A percentile compares a stretch with the other conserved stretches of the same genome.
Evolutionary conservation across 2,888 invertebrate species (phyloP).

Genomic region (Unio pictorum): DNA sequence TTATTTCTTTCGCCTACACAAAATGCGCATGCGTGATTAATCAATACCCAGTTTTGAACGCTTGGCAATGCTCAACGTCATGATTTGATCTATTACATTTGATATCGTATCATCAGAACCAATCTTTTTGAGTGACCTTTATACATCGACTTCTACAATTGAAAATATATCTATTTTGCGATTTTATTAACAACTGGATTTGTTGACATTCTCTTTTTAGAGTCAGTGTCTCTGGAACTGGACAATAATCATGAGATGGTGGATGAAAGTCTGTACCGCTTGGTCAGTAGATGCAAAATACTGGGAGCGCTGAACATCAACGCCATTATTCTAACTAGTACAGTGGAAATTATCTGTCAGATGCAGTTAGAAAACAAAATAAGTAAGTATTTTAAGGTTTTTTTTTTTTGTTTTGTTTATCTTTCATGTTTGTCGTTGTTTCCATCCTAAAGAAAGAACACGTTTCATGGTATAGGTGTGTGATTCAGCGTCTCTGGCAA

Average conservation of each 20-base stretch:
- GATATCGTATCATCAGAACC: too few relatives aligned
- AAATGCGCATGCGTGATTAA: too few relatives aligned
- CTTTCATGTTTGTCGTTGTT: too few relatives aligned
- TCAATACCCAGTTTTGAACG: too few relatives aligned
- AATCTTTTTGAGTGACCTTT: neutral
- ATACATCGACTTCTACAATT: neutral
- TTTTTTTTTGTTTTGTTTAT: too few relatives aligned
- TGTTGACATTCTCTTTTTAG: slow-evolving; percentile 18
- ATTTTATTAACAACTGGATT: neutral
- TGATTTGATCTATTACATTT: too few relatives aligned
- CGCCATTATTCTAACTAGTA: slow-evolving; percentile 41
- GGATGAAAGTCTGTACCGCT: slow-evolving; percentile 37
- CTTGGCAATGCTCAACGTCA: too few relatives aligned
- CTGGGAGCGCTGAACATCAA: slow-evolving; percentile 48
- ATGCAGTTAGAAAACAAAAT: slow-evolving; percentile 46
- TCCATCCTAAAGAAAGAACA: too few relatives aligned
- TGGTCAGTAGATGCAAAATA: slow-evolving; percentile 40
- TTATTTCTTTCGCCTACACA: too few relatives aligned
- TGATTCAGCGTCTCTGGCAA: too few relatives aligned
- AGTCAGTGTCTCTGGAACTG: slow-evolving; percentile 43
- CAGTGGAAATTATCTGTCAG: slow-evolving; percentile 46
- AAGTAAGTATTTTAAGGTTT: slow-evolving; percentile 27
- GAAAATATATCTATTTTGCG: neutral
- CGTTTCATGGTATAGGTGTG: too few relatives aligned
- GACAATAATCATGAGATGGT: slow-evolving; percentile 55